phyloP scores from a whole-genome alignment of 2,888 invertebrate species.

The Mythimna albipuncta region DNA sequence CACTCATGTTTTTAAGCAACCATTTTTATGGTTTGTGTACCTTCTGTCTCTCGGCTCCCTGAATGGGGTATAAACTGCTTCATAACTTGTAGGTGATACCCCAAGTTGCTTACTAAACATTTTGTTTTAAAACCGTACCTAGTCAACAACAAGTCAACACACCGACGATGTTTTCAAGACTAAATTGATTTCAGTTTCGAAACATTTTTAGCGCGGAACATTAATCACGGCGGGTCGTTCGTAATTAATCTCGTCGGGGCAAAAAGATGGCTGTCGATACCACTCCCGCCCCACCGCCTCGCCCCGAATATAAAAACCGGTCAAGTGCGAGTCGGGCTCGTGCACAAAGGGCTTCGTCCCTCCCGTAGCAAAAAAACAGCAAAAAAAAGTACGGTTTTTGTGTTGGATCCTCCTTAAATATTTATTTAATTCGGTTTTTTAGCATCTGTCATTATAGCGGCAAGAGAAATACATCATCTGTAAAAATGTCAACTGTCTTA shows the following conservation, averaged over 20 bases:
- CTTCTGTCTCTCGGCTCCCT: too few relatives aligned
- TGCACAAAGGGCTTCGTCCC: too few relatives aligned
- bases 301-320: slow-evolving; percentile 53
- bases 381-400: too few relatives aligned
- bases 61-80: not conserved
- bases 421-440: too few relatives aligned
- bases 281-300: slow-evolving; percentile 62
- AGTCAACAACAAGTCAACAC: slow-evolving; percentile 1
- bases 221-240: slow-evolving; percentile 75
- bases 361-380: too few relatives aligned
- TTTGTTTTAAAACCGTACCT: slow-evolving; percentile 14
- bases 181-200: slow-evolving; percentile 75
- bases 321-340: too few relatives aligned
- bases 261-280: slow-evolving; percentile 80
- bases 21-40: too few relatives aligned
- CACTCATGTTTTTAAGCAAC: too few relatives aligned
- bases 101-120: not conserved
- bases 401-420: too few relatives aligned
- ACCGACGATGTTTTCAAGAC: slow-evolving; percentile 56
- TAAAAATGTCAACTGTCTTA: too few relatives aligned
- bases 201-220: slow-evolving; percentile 75
- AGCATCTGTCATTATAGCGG: too few relatives aligned
- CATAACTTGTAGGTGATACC: not conserved
- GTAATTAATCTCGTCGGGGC: slow-evolving; percentile 81
- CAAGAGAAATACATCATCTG: too few relatives aligned